phyloP scores from a whole-genome alignment of 2,113 vertebrate species.

The Meleagris gallopavo region DNA sequence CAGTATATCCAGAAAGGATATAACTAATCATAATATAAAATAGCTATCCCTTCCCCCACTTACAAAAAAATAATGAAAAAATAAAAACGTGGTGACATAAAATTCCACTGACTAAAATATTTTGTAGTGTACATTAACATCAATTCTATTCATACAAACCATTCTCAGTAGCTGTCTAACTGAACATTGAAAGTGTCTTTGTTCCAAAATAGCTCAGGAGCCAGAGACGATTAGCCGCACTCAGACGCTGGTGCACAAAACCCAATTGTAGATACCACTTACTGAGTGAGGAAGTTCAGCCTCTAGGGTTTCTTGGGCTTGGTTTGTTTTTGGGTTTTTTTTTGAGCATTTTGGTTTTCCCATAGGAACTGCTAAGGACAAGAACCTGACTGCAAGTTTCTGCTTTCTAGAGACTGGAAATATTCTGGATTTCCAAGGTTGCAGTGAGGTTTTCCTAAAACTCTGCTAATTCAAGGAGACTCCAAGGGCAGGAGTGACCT shows the following conservation, averaged over 20 bases:
- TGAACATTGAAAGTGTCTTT: not conserved
- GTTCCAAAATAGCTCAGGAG: not conserved
- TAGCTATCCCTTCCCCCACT: not conserved
- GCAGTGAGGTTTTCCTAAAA: not conserved
- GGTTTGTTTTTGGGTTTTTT: not conserved
- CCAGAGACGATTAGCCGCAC: not conserved
- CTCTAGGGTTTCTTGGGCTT: not conserved
- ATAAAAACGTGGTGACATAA: not conserved
- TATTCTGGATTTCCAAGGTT: not conserved
- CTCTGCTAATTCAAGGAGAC: not conserved
- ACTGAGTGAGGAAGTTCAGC: not conserved
- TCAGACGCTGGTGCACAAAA: not conserved
- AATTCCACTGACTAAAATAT: not conserved
- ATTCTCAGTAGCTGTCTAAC: not conserved
- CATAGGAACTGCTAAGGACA: not conserved
- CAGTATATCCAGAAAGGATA: not conserved
- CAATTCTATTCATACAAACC: not conserved
- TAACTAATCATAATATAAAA: not conserved
- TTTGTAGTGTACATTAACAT: not conserved
- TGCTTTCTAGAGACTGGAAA: not conserved
- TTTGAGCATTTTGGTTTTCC: not conserved
- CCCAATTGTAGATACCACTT: accelerated
- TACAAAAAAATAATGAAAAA: not conserved
- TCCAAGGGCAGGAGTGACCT: not conserved
- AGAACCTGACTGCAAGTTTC: not conserved